These are phyloP conservation scores for Aphelenchoides besseyi DNA, from an alignment of 1,140 invertebrate species.

Conservation along the genomic window DNA sequence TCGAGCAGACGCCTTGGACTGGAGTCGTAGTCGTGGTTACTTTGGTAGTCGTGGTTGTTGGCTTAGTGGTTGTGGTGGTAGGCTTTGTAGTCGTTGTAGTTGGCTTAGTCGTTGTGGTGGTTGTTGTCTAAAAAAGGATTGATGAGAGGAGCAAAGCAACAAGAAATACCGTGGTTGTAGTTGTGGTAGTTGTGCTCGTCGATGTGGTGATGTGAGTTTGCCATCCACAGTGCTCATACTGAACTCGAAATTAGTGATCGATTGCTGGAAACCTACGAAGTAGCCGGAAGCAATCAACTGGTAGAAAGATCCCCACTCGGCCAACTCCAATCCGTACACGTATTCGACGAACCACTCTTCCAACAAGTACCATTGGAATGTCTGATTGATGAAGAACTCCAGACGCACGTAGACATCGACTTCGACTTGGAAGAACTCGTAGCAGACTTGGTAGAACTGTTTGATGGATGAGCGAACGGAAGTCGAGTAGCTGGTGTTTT, in stretches of 20 bases:
- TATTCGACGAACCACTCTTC: neutral
- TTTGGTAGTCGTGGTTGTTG: neutral
- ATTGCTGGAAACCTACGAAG: neutral
- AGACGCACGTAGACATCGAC: neutral
- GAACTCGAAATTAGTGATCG: neutral
- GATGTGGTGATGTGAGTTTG: neutral
- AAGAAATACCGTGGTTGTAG: neutral
- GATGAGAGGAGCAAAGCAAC: neutral
- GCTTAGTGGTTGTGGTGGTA: neutral
- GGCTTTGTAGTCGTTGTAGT: neutral
- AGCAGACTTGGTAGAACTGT: slow-evolving; percentile 10
- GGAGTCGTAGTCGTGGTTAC: neutral
- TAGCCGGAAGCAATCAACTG: neutral
- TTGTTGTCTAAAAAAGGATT: neutral
- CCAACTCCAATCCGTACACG: neutral
- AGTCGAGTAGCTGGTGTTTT: slow-evolving; percentile 8
- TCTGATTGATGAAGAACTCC: slow-evolving; percentile 2
- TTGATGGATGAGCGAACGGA: slow-evolving; percentile 16
- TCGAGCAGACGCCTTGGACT: neutral
- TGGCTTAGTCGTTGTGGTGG: neutral
- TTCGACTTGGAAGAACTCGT: neutral
- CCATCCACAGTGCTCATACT: neutral
- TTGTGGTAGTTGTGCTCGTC: slow-evolving; percentile 1
- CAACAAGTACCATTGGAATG: neutral
- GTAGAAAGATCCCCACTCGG: neutral